A percentile compares a stretch with the other conserved stretches of the same genome.
Conservation (phyloP, 1,140 invertebrate genomes). For the Conus betulinus region DNA sequence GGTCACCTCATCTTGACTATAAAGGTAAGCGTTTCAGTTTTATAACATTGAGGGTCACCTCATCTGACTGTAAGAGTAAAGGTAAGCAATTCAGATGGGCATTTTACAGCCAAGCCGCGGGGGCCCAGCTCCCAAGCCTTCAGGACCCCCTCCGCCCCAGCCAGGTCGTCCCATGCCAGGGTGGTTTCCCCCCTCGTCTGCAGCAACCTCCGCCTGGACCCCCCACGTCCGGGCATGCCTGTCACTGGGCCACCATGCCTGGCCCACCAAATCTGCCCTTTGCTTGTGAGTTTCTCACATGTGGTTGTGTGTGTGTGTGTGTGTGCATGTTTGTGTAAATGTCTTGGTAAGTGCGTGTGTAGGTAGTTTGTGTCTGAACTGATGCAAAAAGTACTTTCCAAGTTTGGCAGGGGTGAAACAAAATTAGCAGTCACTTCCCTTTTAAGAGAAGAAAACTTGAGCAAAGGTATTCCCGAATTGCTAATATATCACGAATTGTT, state of each 20-base stretch:
- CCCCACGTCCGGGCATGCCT: conserved; percentile 39
- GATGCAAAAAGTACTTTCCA: too few relatives aligned
- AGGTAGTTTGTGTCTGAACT: too few relatives aligned
- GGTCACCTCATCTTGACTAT: too few relatives aligned
- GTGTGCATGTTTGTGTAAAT: neutral
- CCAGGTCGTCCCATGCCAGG: conserved; percentile 26
- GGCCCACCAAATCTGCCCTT: conserved; percentile 77
- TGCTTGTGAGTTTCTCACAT: conserved; percentile 38
- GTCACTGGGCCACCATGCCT: conserved; percentile 47
- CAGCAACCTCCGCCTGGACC: conserved; percentile 37
- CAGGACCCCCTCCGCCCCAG: conserved; percentile 41
- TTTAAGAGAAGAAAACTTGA: too few relatives aligned
- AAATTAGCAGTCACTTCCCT: too few relatives aligned
- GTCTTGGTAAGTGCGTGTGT: neutral
- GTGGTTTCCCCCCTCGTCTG: conserved; percentile 31
- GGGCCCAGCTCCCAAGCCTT: conserved; percentile 29
- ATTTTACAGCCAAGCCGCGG: conserved; percentile 33
- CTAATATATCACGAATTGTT: too few relatives aligned
- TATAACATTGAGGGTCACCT: too few relatives aligned
- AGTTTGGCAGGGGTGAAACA: too few relatives aligned
- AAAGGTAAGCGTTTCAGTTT: too few relatives aligned
- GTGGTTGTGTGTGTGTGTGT: neutral
- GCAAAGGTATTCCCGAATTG: too few relatives aligned
- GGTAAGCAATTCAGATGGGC: neutral
- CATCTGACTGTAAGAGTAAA: too few relatives aligned